Conservation (phyloP, 2,888 invertebrate genomes). For the Griposia aprilina region DNA sequence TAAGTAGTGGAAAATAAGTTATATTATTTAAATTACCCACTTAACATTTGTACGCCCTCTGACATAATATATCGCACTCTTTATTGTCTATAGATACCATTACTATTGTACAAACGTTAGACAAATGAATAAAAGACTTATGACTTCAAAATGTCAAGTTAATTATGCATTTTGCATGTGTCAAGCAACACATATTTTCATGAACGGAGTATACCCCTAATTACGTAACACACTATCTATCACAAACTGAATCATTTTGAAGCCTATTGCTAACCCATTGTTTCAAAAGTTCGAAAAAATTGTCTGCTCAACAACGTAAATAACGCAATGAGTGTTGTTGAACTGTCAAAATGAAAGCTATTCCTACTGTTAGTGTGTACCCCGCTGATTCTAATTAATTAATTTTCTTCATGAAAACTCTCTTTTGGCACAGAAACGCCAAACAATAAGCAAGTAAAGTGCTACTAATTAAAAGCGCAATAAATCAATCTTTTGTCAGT, state of each 20-base stretch:
- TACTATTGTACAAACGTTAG: neutral
- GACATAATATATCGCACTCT: too few species aligned
- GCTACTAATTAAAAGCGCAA: constrained; percentile 38
- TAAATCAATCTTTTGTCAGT: constrained; percentile 38
- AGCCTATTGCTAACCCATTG: too few species aligned
- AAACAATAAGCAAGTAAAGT: constrained; percentile 28
- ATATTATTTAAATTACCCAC: neutral
- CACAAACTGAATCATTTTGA: too few species aligned
- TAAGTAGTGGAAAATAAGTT: neutral
- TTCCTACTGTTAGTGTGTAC: too few species aligned
- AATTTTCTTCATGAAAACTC: neutral
- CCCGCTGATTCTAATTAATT: too few species aligned
- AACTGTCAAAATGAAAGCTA: too few species aligned
- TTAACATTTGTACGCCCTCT: neutral
- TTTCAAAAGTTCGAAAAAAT: too few species aligned
- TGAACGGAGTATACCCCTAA: neutral
- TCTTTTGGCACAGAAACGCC: constrained; percentile 10
- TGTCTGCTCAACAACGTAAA: too few species aligned
- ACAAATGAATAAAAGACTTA: too few species aligned
- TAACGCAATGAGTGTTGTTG: too few species aligned
- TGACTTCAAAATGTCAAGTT: neutral
- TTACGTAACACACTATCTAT: too few species aligned
- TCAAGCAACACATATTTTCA: neutral
- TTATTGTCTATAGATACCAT: too few species aligned
- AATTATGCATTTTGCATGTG: neutral